Percentiles rank a stretch among this genome's conserved stretches.
Evolutionary conservation across 1,140 invertebrate species (phyloP).

Genomic region (Drosophila willistoni): DNA sequence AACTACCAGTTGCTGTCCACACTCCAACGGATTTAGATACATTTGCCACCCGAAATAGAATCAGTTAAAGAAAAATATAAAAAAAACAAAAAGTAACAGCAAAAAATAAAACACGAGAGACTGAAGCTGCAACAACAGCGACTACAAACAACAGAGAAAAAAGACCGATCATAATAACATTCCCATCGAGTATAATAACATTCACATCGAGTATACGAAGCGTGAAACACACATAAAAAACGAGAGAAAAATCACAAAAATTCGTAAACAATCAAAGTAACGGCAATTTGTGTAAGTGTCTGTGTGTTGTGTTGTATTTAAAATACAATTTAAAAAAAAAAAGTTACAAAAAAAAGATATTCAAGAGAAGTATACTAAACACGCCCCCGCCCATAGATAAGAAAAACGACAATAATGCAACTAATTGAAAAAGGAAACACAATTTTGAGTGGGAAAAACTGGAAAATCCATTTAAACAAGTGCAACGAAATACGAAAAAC

Average conservation of each 20-base stretch:
- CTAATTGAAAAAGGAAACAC: slow-evolving; percentile 8
- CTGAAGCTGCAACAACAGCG: slow-evolving; percentile 30
- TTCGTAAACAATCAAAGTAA: slow-evolving; percentile 61
- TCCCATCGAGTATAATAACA: slow-evolving; percentile 64
- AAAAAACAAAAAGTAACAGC: slow-evolving; percentile 34
- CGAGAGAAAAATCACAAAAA: slow-evolving; percentile 32
- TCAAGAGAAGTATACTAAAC: slow-evolving; percentile 19
- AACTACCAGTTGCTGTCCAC: slow-evolving; percentile 62
- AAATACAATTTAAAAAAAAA: slow-evolving; percentile 38
- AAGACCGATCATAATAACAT: slow-evolving; percentile 44
- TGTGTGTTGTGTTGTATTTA: slow-evolving; percentile 27
- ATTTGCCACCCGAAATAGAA: slow-evolving; percentile 36
- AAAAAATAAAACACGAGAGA: slow-evolving; percentile 34
- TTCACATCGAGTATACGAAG: slow-evolving; percentile 75
- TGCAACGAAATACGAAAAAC: slow-evolving; percentile 20
- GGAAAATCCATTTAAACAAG: slow-evolving; percentile 34
- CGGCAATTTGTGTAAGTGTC: slow-evolving; percentile 57
- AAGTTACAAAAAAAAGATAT: slow-evolving; percentile 22
- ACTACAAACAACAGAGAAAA: slow-evolving; percentile 26
- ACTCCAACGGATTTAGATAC: slow-evolving; percentile 50
- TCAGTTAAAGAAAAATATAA: slow-evolving; percentile 22
- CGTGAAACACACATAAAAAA: slow-evolving; percentile 63
- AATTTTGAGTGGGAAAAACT: slow-evolving; percentile 18
- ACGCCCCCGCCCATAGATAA: slow-evolving; percentile 32
- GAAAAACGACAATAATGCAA: slow-evolving; percentile 3